Percentiles rank a stretch among this genome's conserved stretches.
phyloP scores from a whole-genome alignment of 2,113 vertebrate species.

The Tragelaphus buxtoni region DNA sequence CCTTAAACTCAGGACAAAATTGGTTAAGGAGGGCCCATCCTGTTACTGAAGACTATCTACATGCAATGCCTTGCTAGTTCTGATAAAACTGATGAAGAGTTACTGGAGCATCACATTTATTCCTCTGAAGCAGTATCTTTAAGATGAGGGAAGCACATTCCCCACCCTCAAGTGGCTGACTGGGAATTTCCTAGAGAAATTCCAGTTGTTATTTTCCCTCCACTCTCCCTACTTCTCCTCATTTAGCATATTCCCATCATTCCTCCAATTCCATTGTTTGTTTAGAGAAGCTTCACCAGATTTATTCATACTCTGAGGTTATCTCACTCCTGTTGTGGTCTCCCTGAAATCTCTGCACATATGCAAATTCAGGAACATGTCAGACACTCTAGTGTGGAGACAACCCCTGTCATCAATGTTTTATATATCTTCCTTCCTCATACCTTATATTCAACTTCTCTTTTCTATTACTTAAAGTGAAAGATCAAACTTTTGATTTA shows the following conservation, averaged over 20 bases:
- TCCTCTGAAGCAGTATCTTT: neutral
- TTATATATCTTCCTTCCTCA: neutral
- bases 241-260: neutral
- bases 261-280: neutral
- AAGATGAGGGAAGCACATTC: neutral
- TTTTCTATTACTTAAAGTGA: neutral
- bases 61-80: neutral
- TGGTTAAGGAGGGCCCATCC: neutral
- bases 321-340: neutral
- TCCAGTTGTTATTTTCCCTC: neutral
- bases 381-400: neutral
- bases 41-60: neutral
- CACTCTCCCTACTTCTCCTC: neutral
- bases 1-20: neutral
- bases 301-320: neutral
- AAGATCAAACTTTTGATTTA: neutral
- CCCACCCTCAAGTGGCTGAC: fast-evolving
- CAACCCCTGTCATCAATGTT: neutral
- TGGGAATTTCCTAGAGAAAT: neutral
- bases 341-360: neutral
- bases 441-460: neutral
- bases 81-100: neutral
- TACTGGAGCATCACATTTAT: neutral
- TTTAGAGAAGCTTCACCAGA: neutral
- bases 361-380: neutral